These are phyloP conservation scores for Ichneumoninae sp. DNA, from an alignment of 2,888 invertebrate genomes.

Conservation along the genomic window DNA sequence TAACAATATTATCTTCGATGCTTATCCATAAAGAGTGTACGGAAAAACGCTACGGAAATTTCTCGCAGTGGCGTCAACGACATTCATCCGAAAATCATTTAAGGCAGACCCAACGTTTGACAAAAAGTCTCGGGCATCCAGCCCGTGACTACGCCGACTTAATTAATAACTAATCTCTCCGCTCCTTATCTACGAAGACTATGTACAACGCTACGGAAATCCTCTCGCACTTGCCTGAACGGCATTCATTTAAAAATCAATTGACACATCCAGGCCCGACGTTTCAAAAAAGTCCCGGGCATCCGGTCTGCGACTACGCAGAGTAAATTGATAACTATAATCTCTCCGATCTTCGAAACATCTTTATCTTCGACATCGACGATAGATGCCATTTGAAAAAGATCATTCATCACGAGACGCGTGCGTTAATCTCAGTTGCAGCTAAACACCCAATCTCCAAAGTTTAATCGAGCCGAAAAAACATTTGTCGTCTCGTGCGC, in stretches of 20 bases:
- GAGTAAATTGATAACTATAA: background rate
- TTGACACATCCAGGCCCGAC: background rate
- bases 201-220: no score
- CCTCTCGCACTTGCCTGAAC: no score
- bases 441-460: background rate
- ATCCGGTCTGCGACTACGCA: conserved; percentile 1
- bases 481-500: background rate
- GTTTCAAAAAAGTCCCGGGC: conserved; percentile 2
- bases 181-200: background rate
- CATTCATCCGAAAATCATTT: no score
- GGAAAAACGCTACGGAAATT: no score
- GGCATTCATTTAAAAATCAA: no score
- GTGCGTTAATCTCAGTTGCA: background rate
- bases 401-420: background rate
- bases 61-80: no score
- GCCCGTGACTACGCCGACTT: background rate
- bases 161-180: background rate
- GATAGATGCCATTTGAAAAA: background rate
- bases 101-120: background rate
- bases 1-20: background rate
- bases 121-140: background rate
- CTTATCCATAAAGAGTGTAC: no score
- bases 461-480: background rate
- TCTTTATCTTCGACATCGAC: background rate
- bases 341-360: background rate